Conservation (phyloP, 2,797 vertebrate genomes). For the Protonibea diacanthus region DNA sequence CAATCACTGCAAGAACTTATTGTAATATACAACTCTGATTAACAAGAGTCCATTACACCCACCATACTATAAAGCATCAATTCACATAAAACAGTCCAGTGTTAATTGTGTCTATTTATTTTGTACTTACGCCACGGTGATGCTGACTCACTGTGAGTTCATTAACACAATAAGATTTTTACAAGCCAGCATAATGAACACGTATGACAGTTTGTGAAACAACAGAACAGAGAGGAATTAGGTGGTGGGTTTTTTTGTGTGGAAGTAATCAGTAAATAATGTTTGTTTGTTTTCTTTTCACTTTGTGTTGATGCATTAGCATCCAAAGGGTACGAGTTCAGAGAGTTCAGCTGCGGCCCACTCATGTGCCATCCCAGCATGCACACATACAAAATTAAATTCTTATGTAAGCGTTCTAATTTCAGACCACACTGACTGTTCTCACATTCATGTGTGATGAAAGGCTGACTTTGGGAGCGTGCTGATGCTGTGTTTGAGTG, state of each 20-base stretch:
- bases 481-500: not conserved
- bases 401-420: conserved; percentile 44
- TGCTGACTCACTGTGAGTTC: conserved; percentile 2
- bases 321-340: not conserved
- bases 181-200: not conserved
- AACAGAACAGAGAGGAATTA: not conserved
- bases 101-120: conserved; percentile 32
- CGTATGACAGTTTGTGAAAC: not conserved
- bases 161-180: conserved; percentile 2
- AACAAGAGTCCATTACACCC: conserved; percentile 22
- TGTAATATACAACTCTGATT: conserved; percentile 4
- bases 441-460: conserved; percentile 20
- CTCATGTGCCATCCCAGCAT: conserved; percentile 8
- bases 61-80: not conserved
- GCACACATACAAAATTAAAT: conserved; percentile 37
- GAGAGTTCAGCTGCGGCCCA: conserved; percentile 15
- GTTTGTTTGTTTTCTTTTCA: not conserved
- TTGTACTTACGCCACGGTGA: not conserved
- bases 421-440: conserved; percentile 48
- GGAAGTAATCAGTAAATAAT: not conserved
- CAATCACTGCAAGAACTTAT: conserved; percentile 11
- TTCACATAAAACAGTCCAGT: conserved; percentile 21
- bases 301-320: not conserved
- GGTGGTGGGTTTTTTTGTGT: not conserved
- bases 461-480: conserved; percentile 16